Percentiles rank a stretch among this genome's conserved stretches.
Evolutionary conservation across 1,140 invertebrate genomes (phyloP).

Genomic region (Drosophila lacteicornis): DNA sequence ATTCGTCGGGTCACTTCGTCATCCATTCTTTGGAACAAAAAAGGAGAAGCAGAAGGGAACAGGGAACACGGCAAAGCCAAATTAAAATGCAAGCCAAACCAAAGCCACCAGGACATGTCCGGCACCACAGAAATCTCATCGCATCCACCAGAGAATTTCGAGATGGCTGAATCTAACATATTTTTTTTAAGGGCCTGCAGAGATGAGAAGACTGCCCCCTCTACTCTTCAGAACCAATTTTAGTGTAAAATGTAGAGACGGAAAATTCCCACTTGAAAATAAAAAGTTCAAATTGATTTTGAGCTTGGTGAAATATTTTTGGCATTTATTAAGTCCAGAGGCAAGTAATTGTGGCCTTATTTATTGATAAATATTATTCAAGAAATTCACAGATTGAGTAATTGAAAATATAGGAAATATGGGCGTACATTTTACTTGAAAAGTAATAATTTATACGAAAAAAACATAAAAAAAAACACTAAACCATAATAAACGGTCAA

Average conservation of each 20-base stretch:
- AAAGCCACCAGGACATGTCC: slow-evolving; percentile 30
- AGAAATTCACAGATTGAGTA: too few relatives aligned
- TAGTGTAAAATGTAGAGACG: slow-evolving; percentile 3
- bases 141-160: slow-evolving; percentile 2
- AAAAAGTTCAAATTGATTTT: too few relatives aligned
- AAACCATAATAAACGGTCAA: too few relatives aligned
- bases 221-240: neutral
- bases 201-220: neutral
- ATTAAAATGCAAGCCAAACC: slow-evolving; percentile 65
- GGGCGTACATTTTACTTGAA: too few relatives aligned
- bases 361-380: neutral
- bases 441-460: too few relatives aligned
- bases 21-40: slow-evolving; percentile 40
- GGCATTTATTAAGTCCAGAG: neutral
- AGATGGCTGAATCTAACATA: slow-evolving; percentile 3
- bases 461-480: too few relatives aligned
- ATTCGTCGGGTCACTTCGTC: slow-evolving; percentile 8
- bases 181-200: neutral
- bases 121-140: neutral
- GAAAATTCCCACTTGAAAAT: neutral
- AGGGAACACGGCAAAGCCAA: slow-evolving; percentile 7
- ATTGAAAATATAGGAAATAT: too few relatives aligned
- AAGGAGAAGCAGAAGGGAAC: neutral
- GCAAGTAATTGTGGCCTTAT: neutral
- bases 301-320: neutral